Evolutionary conservation across 2,888 invertebrate genomes (phyloP).

Genomic region (Entomobrya proxima): DNA sequence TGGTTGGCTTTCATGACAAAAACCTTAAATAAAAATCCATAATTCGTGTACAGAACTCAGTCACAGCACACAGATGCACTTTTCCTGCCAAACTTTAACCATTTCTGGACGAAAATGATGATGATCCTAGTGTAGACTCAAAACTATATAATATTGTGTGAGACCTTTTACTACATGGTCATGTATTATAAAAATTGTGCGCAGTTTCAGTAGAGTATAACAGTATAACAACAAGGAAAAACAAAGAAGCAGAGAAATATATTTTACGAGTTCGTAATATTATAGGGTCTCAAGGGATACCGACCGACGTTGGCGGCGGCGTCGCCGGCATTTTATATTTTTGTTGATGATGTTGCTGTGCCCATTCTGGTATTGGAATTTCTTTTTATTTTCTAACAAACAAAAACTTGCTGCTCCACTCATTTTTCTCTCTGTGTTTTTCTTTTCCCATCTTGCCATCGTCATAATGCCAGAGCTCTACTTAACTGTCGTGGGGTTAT

Average conservation of each 20-base stretch:
- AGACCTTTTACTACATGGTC: neutral
- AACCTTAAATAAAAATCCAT: constrained; percentile 27
- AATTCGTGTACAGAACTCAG: neutral
- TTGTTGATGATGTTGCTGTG: neutral
- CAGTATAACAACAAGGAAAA: too few species aligned
- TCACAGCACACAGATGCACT: neutral
- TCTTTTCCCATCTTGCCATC: neutral
- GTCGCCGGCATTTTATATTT: constrained; percentile 34
- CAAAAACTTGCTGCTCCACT: neutral
- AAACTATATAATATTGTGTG: neutral
- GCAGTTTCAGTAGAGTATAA: neutral
- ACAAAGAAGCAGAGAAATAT: constrained; percentile 46
- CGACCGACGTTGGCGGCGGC: constrained; percentile 30
- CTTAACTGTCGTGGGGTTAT: constrained; percentile 11
- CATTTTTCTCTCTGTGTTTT: neutral
- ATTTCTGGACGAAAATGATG: neutral
- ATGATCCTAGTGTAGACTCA: neutral
- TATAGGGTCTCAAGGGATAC: constrained; percentile 55
- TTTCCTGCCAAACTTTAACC: neutral
- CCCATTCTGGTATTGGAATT: neutral
- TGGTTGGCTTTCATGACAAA: constrained; percentile 19
- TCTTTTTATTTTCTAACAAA: neutral
- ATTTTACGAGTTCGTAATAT: constrained; percentile 54
- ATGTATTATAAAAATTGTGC: constrained; percentile 4
- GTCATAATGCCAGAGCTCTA: neutral